These are phyloP conservation scores for Cladorhizidae sp. DNA, from an alignment of 37 sponge, comb jelly and placozoan species.

Conservation along the genomic window DNA sequence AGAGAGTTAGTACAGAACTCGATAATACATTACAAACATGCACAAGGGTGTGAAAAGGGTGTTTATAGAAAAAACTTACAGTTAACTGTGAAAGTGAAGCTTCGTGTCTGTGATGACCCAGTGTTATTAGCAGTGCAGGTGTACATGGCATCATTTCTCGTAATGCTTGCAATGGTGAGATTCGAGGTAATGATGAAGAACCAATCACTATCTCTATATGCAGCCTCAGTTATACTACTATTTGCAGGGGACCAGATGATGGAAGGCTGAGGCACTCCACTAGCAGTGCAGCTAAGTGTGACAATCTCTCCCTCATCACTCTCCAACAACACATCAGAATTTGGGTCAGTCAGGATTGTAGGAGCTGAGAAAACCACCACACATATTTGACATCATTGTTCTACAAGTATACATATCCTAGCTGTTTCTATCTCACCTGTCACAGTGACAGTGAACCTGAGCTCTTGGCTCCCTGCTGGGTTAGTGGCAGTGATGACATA, in stretches of 20 bases:
- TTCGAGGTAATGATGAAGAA: background rate
- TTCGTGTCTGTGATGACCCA: background rate
- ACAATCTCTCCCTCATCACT: slow-evolving; percentile 8
- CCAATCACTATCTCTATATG: background rate
- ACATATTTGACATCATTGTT: no score
- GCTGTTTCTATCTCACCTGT: no score
- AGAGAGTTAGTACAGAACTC: no score
- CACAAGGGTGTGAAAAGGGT: no score
- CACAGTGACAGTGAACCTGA: no score
- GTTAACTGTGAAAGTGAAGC: slow-evolving; percentile 18
- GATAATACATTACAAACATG: no score
- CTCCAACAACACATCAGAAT: background rate
- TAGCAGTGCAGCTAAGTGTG: slow-evolving; percentile 35
- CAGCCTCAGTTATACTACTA: background rate
- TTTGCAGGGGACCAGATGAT: slow-evolving; percentile 27
- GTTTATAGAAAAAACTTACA: no score
- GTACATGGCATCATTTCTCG: slow-evolving; percentile 46
- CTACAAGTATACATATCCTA: no score
- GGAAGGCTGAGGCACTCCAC: slow-evolving; percentile 46
- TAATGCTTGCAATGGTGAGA: background rate
- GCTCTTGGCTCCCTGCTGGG: no score
- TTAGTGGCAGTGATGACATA: no score
- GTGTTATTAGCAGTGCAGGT: slow-evolving; percentile 41
- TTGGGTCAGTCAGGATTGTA: slow-evolving; percentile 16
- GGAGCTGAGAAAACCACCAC: background rate